These are phyloP conservation scores for Toxotes chatareus DNA, from an alignment of 2,113 vertebrate species.

Conservation along the genomic window DNA sequence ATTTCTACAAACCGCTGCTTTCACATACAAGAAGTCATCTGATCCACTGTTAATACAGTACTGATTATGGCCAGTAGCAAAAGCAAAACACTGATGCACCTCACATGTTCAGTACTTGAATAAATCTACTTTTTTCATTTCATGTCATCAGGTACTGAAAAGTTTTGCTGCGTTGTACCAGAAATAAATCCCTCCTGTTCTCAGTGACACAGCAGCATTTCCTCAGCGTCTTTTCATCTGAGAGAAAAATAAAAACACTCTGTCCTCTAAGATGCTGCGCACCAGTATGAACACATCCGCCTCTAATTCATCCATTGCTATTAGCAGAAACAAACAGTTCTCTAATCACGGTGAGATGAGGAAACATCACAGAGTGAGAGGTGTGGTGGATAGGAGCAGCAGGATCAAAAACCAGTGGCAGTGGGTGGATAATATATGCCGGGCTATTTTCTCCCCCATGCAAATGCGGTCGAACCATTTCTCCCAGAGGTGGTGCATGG, in stretches of 20 bases:
- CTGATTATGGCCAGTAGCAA: background rate
- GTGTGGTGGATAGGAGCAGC: constrained; percentile 53
- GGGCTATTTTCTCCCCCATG: constrained; percentile 66
- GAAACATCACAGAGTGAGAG: constrained; percentile 16
- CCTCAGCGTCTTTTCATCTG: constrained; percentile 27
- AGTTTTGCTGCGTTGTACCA: background rate
- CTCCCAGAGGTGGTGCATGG: constrained; percentile 58
- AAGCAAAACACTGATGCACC: background rate
- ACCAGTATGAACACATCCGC: constrained; percentile 34
- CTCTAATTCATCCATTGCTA: constrained; percentile 71
- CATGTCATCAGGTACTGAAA: background rate
- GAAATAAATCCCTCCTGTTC: background rate
- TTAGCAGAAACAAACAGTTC: constrained; percentile 69
- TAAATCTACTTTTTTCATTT: background rate
- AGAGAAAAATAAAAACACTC: constrained; percentile 28
- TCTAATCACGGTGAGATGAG: constrained; percentile 55
- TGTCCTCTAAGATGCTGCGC: constrained; percentile 27
- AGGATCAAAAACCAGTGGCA: constrained; percentile 63
- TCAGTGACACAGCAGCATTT: background rate
- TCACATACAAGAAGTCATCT: too few relatives aligned
- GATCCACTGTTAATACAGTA: too few relatives aligned
- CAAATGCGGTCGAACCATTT: constrained; percentile 73
- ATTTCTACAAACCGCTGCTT: background rate
- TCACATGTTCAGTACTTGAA: background rate
- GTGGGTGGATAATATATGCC: constrained; percentile 72